Evolutionary conservation across 2,113 vertebrate species (phyloP).

Genomic region (Pangasianodon hypophthalmus): DNA sequence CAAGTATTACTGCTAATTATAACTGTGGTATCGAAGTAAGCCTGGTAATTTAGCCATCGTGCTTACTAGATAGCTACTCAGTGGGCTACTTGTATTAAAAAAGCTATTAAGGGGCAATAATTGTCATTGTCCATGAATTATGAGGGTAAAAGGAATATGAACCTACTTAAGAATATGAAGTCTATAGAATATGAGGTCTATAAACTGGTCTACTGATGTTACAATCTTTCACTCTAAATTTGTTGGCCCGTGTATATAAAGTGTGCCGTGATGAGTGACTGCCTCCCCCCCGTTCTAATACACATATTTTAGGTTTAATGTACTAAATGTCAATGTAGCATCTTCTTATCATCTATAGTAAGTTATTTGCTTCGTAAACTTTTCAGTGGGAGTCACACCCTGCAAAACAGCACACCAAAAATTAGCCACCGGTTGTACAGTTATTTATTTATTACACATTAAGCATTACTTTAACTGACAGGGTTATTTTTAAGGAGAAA

Average conservation of each 20-base stretch:
- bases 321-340: neutral
- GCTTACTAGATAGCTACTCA: neutral
- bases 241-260: neutral
- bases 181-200: too few relatives aligned
- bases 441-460: slow-evolving; percentile 20
- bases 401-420: neutral
- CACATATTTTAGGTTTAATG: neutral
- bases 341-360: neutral
- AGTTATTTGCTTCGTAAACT: neutral
- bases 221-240: neutral
- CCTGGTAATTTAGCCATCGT: neutral
- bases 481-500: neutral
- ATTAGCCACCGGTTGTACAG: neutral
- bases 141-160: neutral
- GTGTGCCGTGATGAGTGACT: neutral
- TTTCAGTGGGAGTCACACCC: neutral
- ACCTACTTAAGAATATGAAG: neutral
- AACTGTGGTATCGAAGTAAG: neutral
- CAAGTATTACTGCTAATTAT: neutral
- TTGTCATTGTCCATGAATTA: neutral
- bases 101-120: neutral
- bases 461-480: neutral
- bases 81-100: neutral
- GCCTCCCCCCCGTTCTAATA: neutral
- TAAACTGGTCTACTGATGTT: neutral